Percentiles rank a stretch among this genome's conserved stretches.
Evolutionary conservation across 1,140 invertebrate genomes (phyloP).

Genomic region (Hypsibius dujardini): DNA sequence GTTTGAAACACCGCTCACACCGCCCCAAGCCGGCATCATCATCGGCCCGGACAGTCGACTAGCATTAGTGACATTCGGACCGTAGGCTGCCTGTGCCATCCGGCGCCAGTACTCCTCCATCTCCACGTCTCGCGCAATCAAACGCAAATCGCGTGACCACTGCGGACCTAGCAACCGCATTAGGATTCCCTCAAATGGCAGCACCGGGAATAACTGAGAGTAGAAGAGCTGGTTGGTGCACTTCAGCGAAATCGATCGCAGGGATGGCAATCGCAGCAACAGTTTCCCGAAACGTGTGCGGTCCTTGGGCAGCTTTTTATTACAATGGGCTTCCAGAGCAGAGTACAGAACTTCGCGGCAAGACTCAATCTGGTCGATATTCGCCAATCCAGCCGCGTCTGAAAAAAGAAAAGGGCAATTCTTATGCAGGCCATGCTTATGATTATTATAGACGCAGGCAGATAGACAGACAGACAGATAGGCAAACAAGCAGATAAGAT

Average conservation of each 20-base stretch:
- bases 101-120: too few relatives aligned
- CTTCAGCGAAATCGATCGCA: constrained; percentile 84
- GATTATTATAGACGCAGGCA: too few relatives aligned
- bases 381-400: constrained; percentile 72
- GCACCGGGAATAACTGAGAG: constrained; percentile 57
- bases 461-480: too few relatives aligned
- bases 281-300: constrained; percentile 84
- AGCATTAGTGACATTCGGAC: too few relatives aligned
- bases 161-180: background rate
- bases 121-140: too few relatives aligned
- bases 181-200: background rate
- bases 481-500: too few relatives aligned
- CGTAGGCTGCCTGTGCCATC: too few relatives aligned
- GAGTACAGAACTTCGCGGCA: constrained; percentile 84
- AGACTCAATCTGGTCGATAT: constrained; percentile 59
- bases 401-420: constrained; percentile 27
- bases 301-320: constrained; percentile 64
- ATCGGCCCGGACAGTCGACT: too few relatives aligned
- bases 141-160: too few relatives aligned
- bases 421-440: too few relatives aligned
- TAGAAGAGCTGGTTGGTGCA: constrained; percentile 88
- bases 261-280: constrained; percentile 69
- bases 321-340: constrained; percentile 80
- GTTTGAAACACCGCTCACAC: too few relatives aligned
- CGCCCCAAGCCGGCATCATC: too few relatives aligned